A percentile compares a stretch with the other conserved stretches of the same genome.
Conservation (phyloP, 1,140 invertebrate species). For the Neodiprion fabricii region DNA sequence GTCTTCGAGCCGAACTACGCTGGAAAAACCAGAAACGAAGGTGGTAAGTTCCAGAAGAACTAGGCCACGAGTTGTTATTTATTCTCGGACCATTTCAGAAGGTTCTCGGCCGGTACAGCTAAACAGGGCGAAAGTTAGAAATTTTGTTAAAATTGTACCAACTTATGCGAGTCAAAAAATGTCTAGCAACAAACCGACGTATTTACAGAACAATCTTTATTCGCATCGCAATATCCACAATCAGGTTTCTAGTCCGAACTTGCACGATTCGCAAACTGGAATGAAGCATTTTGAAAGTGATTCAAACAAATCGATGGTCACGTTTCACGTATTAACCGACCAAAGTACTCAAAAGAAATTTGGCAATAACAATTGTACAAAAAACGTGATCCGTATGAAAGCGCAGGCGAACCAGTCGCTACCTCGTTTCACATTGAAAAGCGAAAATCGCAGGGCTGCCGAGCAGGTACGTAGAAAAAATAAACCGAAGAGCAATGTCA, state of each 20-base stretch:
- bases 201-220: background rate
- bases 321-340: background rate
- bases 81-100: background rate
- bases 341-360: background rate
- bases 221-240: background rate
- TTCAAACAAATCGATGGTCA: background rate
- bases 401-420: background rate
- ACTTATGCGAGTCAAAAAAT: background rate
- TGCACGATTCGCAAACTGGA: background rate
- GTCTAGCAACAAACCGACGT: background rate
- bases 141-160: background rate
- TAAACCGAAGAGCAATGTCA: slow-evolving; percentile 12
- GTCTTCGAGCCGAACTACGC: background rate
- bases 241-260: background rate
- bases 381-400: background rate
- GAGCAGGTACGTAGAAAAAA: background rate
- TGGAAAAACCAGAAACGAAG: background rate
- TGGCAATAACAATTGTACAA: background rate
- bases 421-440: background rate
- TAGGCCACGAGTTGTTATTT: background rate
- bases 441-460: background rate
- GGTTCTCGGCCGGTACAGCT: too few relatives aligned
- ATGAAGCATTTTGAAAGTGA: background rate
- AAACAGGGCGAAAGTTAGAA: background rate
- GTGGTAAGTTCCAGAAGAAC: background rate